Conservation (phyloP, 2,113 vertebrate genomes). For the Myrmecobius fasciatus region DNA sequence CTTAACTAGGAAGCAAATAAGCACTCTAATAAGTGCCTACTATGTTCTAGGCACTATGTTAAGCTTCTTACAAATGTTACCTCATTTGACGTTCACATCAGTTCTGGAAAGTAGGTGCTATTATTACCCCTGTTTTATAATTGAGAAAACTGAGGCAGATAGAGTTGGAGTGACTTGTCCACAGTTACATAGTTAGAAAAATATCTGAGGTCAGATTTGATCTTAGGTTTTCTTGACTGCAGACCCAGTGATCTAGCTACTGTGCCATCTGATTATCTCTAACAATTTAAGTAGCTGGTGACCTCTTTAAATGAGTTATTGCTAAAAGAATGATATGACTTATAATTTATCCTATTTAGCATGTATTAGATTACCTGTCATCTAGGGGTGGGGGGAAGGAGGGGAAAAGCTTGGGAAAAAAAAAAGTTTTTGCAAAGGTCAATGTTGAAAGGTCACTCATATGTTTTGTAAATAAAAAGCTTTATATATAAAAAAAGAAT, state of each 20-base stretch:
- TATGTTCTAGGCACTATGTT: neutral
- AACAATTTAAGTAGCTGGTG: neutral
- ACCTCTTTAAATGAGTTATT: neutral
- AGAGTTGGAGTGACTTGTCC: neutral
- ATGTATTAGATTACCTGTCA: too few species aligned
- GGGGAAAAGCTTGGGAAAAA: too few species aligned
- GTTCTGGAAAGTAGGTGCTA: neutral
- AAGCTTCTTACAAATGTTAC: neutral
- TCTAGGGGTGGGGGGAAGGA: too few species aligned
- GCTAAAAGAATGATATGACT: neutral
- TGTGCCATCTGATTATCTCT: neutral
- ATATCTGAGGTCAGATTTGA: neutral
- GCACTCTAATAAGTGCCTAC: neutral
- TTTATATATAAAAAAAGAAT: too few species aligned
- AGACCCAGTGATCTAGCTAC: neutral
- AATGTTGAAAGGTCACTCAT: too few species aligned
- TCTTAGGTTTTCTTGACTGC: neutral
- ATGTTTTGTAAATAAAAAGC: too few species aligned
- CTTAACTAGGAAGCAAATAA: neutral
- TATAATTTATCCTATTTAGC: too few species aligned
- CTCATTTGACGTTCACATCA: neutral
- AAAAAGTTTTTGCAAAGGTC: too few species aligned
- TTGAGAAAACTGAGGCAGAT: neutral
- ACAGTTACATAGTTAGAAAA: neutral
- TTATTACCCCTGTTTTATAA: neutral